Percentiles rank a stretch among this genome's conserved stretches.
Evolutionary conservation across 1,140 invertebrate species (phyloP).

Genomic region (Eciton burchellii): DNA sequence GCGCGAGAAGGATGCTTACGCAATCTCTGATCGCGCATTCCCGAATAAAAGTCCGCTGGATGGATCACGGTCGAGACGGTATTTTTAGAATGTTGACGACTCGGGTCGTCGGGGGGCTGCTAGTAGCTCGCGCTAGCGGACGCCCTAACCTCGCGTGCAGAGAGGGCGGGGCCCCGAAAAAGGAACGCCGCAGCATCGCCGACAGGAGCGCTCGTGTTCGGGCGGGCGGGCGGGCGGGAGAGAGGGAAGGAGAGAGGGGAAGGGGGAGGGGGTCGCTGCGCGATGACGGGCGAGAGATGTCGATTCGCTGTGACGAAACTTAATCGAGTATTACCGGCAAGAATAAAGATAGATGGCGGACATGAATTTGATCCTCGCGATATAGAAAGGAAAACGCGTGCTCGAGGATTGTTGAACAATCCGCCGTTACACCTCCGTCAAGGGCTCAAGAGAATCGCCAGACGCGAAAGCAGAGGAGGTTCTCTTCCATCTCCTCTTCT

Average conservation of each 20-base stretch:
- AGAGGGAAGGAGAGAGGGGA: not conserved
- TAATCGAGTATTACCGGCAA: not conserved
- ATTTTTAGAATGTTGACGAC: constrained; percentile 80
- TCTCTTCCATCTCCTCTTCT: not conserved
- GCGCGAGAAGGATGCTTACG: constrained; percentile 71
- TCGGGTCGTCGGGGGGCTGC: constrained; percentile 1
- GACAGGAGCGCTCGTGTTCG: constrained; percentile 9
- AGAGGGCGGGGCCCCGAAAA: constrained; percentile 36
- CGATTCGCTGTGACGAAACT: constrained; percentile 17
- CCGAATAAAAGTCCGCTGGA: constrained; percentile 78
- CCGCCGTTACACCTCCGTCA: not conserved
- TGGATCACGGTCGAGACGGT: constrained; percentile 76
- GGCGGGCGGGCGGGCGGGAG: too few relatives aligned
- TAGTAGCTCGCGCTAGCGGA: constrained; percentile 26
- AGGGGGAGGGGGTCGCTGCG: constrained; percentile 14
- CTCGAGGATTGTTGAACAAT: not conserved
- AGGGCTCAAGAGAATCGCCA: not conserved
- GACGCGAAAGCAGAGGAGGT: not conserved
- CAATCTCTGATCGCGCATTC: constrained; percentile 66
- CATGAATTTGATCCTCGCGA: constrained; percentile 22
- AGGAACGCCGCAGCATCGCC: not conserved
- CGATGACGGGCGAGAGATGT: not conserved
- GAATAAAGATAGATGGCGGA: constrained; percentile 15
- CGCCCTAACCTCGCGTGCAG: not conserved
- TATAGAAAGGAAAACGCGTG: constrained; percentile 1